Conservation (phyloP, 2,113 vertebrate genomes). For the Heterotilapia buettikoferi region DNA sequence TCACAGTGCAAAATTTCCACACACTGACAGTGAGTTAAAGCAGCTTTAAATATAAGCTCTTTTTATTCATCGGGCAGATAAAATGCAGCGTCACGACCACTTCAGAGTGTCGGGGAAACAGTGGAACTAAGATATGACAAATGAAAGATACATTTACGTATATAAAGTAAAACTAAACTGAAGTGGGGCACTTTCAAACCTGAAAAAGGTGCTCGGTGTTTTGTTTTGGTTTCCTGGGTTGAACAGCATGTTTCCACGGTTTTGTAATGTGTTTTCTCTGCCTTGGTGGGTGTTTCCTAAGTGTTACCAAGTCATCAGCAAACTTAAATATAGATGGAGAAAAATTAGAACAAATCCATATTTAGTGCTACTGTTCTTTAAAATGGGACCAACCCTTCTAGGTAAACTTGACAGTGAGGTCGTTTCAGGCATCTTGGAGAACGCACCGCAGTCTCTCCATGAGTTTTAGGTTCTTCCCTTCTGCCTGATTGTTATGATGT, state of each 20-base stretch:
- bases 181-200: neutral
- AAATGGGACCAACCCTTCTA: accelerated
- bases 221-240: neutral
- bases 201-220: neutral
- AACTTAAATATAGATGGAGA: neutral
- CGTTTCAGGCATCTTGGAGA: neutral
- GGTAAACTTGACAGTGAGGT: neutral
- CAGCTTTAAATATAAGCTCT: neutral
- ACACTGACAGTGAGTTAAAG: neutral
- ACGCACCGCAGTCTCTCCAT: accelerated
- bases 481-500: neutral
- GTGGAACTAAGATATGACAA: neutral
- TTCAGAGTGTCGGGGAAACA: neutral
- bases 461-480: neutral
- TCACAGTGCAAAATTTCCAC: neutral
- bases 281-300: neutral
- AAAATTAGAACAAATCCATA: neutral
- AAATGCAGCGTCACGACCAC: neutral
- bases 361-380: neutral
- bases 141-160: accelerated
- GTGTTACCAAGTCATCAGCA: neutral
- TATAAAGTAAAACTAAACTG: neutral
- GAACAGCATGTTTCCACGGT: neutral
- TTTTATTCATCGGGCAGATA: neutral
- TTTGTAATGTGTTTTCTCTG: neutral